phyloP scores from a whole-genome alignment of 2,113 vertebrate species.

The Emydura subglobosa region DNA sequence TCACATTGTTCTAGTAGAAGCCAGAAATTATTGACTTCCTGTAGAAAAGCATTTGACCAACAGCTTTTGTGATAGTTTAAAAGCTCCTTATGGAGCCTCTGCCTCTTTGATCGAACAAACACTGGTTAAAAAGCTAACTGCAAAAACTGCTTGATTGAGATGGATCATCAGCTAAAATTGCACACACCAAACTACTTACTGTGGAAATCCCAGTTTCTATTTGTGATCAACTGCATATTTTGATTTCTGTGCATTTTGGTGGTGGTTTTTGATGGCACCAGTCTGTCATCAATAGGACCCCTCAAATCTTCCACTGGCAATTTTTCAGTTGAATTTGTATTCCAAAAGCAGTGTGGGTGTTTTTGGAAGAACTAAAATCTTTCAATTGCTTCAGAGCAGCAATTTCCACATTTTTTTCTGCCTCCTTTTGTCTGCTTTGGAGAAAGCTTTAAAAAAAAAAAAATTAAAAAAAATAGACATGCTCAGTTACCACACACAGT shows the following conservation, averaged over 20 bases:
- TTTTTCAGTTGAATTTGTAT: background rate
- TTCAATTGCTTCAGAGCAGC: background rate
- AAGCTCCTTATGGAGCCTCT: background rate
- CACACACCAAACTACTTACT: background rate
- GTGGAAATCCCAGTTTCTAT: background rate
- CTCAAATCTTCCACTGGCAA: background rate
- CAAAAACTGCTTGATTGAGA: background rate
- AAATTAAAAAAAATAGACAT: fast-evolving
- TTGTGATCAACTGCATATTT: background rate
- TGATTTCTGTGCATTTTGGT: background rate
- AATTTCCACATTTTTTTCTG: background rate
- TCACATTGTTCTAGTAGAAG: background rate
- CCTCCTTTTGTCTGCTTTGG: background rate
- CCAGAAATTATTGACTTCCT: background rate
- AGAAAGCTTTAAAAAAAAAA: background rate
- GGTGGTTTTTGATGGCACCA: background rate
- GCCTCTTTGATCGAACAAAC: background rate
- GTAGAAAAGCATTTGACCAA: background rate
- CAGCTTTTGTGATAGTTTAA: too few species aligned
- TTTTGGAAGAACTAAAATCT: background rate
- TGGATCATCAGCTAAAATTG: background rate
- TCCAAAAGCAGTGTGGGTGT: background rate
- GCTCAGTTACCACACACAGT: background rate
- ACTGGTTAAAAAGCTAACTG: background rate
- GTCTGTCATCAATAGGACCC: background rate